Evolutionary conservation across 1,140 invertebrate genomes (phyloP), one percentile per base, ranked within the genome.

Genomic region (Dendroctonus valens): DNA sequence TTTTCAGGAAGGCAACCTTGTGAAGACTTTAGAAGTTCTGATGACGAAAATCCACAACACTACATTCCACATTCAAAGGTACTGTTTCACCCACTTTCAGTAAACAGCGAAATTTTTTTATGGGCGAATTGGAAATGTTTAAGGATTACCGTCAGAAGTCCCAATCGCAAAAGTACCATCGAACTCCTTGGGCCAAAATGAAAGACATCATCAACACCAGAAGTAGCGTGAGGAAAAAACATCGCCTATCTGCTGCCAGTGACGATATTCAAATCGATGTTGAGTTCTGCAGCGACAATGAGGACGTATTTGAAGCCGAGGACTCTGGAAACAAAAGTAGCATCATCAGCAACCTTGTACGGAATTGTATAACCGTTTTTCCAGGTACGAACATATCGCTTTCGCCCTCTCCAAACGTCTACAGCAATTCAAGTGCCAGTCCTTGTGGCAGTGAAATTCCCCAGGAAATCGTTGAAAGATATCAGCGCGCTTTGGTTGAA

Each of bases 161-260:
- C 15, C 67, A 69, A 26, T 26, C 7, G 65, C 12, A 60, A 60
- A 55, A 46, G 41, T 51, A 48, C 40, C 68, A 67, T 58, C 84
- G 83, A 76, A 88, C 85, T 41, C 83, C 87, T 0, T 89, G 88
- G 87, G 85, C 83, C 0, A 87, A 87, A 74, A 86, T 89, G 75
- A 85, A 87, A 69, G 85, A 87, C 69, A 89, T 90, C 38, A 87
- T 90, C 63, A 85, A 89, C 72, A 86, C 86, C 0, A 79, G 86
- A 46, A 87, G 88, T 54, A 89, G 86, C 26, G 80, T 87, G 7
- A 87, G 85, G 76, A 85, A 83, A 73, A 83, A 83, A 72, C 74
- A 79, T 58, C 68, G 78, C 7, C 62, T 78, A 6, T 77, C 75
- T 40, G 69, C 70, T 14, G 73, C 72, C n/a, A 78, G 76, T 59